Conservation (phyloP, 2,888 invertebrate species). For the Ennomos quercinarius region DNA sequence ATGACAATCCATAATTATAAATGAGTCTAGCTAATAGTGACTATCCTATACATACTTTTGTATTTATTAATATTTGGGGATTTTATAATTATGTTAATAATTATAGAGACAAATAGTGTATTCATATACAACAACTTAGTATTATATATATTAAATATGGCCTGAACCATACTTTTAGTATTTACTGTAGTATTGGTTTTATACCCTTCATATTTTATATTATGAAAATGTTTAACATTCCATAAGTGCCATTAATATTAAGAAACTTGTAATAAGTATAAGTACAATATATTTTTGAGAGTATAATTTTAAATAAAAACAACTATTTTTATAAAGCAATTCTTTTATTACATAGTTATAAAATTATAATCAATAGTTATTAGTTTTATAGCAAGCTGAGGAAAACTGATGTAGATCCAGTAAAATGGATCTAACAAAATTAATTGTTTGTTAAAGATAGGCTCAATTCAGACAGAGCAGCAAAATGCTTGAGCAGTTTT, state of each 20-base stretch:
- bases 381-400: background rate
- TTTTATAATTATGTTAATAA: too few relatives aligned
- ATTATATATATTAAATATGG: slow-evolving; percentile 6
- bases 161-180: slow-evolving; percentile 1
- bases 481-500: too few relatives aligned
- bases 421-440: too few relatives aligned
- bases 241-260: slow-evolving; percentile 42
- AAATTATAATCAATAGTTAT: background rate
- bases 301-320: slow-evolving; percentile 18
- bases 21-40: too few relatives aligned
- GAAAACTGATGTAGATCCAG: too few relatives aligned
- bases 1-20: too few relatives aligned
- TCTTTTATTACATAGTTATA: slow-evolving; percentile 4
- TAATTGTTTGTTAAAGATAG: too few relatives aligned
- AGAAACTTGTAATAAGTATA: slow-evolving; percentile 27
- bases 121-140: too few relatives aligned
- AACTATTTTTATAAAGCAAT: slow-evolving; percentile 1
- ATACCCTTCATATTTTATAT: slow-evolving; percentile 1
- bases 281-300: slow-evolving; percentile 21
- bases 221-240: slow-evolving; percentile 32
- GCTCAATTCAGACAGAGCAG: too few relatives aligned
- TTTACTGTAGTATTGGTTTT: background rate
- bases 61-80: too few relatives aligned
- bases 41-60: too few relatives aligned
- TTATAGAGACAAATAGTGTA: too few relatives aligned